A percentile compares a stretch with the other conserved stretches of the same genome.
These are phyloP conservation scores for Mechanitis mazaeus DNA, from an alignment of 2,888 invertebrate species.

Conservation along the genomic window DNA sequence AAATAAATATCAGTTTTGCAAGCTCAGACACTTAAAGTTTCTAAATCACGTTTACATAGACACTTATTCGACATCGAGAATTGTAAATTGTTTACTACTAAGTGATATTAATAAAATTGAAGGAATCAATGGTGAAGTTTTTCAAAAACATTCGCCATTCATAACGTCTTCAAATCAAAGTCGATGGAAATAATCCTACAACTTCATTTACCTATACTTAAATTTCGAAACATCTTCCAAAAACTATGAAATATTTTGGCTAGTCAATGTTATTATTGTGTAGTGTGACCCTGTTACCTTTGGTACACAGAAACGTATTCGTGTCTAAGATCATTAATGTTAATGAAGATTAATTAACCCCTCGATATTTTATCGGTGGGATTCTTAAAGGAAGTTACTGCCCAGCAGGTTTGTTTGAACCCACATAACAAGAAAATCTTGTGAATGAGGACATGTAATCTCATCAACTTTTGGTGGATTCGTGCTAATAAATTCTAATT, in stretches of 20 bases:
- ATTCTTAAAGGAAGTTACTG: background rate
- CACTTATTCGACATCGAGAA: slow-evolving; percentile 4
- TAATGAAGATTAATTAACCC: slow-evolving; percentile 4
- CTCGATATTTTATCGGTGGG: slow-evolving; percentile 4
- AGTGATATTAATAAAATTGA: background rate
- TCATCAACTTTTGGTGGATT: too few relatives aligned
- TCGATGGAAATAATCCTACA: background rate
- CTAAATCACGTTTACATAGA: slow-evolving; percentile 2
- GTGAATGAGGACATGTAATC: background rate
- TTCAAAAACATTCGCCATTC: slow-evolving; percentile 1
- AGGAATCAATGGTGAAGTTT: background rate
- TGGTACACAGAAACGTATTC: slow-evolving; percentile 2
- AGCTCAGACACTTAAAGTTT: slow-evolving; percentile 3
- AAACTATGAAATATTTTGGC: background rate
- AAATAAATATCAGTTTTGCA: slow-evolving; percentile 6
- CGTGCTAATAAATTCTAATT: too few relatives aligned
- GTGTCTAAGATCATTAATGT: slow-evolving; percentile 4
- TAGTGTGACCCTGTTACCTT: slow-evolving; percentile 5
- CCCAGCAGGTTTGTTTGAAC: background rate
- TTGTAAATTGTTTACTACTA: slow-evolving; percentile 5
- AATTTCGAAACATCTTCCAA: slow-evolving; percentile 1
- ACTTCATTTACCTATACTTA: slow-evolving; percentile 1
- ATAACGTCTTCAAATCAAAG: background rate
- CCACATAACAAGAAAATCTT: background rate
- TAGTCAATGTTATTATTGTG: slow-evolving; percentile 1